Evolutionary conservation across 2,888 invertebrate species (phyloP).

Genomic region (Yponomeuta cagnagella): DNA sequence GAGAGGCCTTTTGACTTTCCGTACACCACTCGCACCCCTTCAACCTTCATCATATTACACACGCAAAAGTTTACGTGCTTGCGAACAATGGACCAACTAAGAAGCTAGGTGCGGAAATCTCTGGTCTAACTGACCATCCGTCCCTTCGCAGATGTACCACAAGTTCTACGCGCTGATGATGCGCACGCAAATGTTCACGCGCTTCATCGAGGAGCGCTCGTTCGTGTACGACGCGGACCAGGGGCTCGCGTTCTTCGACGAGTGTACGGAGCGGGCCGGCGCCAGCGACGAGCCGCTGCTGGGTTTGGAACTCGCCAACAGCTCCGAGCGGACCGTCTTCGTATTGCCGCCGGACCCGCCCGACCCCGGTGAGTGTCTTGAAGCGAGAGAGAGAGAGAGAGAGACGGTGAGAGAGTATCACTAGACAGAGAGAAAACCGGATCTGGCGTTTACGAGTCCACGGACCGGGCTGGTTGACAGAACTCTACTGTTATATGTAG

Average conservation of each 20-base stretch:
- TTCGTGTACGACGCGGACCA: constrained; percentile 99
- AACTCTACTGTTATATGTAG: too few relatives aligned
- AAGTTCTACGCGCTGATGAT: constrained; percentile 93
- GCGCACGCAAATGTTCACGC: constrained; percentile 97
- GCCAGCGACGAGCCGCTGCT: constrained; percentile 76
- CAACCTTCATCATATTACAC: too few relatives aligned
- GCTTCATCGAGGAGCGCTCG: constrained; percentile 98
- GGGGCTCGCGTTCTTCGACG: constrained; percentile 84
- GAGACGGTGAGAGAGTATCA: not conserved
- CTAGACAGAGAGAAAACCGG: too few relatives aligned
- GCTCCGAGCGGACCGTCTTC: constrained; percentile 94
- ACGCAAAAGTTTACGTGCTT: too few relatives aligned
- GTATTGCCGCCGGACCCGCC: constrained; percentile 93
- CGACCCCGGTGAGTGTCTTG: constrained; percentile 45
- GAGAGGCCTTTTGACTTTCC: too few relatives aligned
- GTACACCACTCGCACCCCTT: too few relatives aligned
- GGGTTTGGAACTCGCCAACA: constrained; percentile 86
- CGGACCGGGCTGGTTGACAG: too few relatives aligned
- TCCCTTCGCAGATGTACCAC: constrained; percentile 76
- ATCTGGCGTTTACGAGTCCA: not conserved
- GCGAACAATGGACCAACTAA: too few relatives aligned
- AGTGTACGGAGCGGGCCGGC: constrained; percentile 11
- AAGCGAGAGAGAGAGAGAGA: not conserved
- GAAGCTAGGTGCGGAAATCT: too few relatives aligned
- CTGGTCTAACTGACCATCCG: not conserved